Evolutionary conservation across 2,797 vertebrate species (phyloP), one percentile per base, ranked within the genome.

Genomic region (Diplodus puntazzo): DNA sequence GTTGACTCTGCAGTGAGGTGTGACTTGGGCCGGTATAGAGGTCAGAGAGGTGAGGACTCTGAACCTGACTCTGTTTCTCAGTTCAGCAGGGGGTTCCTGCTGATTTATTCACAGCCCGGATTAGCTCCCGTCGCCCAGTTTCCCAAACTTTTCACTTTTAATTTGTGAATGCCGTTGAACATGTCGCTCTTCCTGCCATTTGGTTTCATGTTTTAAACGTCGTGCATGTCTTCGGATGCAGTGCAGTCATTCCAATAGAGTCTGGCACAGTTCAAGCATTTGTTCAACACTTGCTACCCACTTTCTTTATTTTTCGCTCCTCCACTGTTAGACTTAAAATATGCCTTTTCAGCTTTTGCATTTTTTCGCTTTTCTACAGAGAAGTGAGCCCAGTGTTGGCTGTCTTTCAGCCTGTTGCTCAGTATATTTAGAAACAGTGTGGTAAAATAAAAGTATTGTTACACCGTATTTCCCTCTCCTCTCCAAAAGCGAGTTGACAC

Each of bases 1-100:
- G 89, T 94, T 93, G 92, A 88, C 83, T 89, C 85, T 80, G 81
- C 85, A 81, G 70, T 70, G 88, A 92, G 85, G 91, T 92, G 92
- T 83, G 91, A 95, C 84, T 80, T 42, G 73, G 84, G 79, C 75
- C 58, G 52, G 74, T 66, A 69, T 62, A 69, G 81, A 84, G 91
- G 88, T 92, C 84, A 83, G 46, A 65, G 88, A 82, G 87, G 82
- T 86, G 81, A 87, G 63, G 23, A 54, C 82, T 76, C 65, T 87
- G 87, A 90, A 82, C 88, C 87, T 87, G 75, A 85, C 80, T 81
- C 65, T 72, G 67, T 54, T 76, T 83, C 81, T 79, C 74, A 64
- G 65, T 61, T 81, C 82, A 77, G 73, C 48, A 34, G 2, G 69
- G 23, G 65, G 27, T 17, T 73, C 42, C 50, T 72, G 25, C 14